Percentiles rank a stretch among this genome's conserved stretches.
Evolutionary conservation across 2,797 vertebrate species (phyloP).

Genomic region (Rachycentron canadum): DNA sequence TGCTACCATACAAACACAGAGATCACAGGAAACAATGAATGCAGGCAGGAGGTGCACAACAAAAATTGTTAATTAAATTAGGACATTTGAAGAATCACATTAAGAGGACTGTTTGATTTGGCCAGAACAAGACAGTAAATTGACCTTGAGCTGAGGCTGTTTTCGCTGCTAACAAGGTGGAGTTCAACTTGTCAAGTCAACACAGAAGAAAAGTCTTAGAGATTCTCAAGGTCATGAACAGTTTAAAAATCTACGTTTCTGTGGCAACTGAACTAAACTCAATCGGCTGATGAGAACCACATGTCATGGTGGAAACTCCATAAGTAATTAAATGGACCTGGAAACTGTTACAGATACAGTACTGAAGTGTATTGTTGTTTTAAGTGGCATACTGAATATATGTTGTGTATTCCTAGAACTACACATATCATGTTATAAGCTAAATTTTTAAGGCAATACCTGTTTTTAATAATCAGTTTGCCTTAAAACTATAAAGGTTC

Average conservation of each 20-base stretch:
- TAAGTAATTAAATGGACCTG: neutral
- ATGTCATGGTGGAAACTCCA: neutral
- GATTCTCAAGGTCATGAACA: neutral
- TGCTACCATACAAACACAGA: neutral
- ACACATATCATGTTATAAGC: neutral
- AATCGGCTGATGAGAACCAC: neutral
- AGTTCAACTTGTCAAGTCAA: neutral
- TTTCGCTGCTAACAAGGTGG: neutral
- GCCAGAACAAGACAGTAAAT: neutral
- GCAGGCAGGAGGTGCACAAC: neutral
- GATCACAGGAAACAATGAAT: neutral
- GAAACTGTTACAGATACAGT: neutral
- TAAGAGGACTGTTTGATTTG: neutral
- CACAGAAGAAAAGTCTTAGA: neutral
- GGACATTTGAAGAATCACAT: neutral
- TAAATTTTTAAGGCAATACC: neutral
- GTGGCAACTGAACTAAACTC: neutral
- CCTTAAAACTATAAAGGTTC: conserved; percentile 5
- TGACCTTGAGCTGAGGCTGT: too few species aligned
- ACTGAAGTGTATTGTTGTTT: neutral
- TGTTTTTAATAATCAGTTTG: neutral
- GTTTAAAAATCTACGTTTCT: neutral
- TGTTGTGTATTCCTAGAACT: neutral
- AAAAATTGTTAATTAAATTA: neutral
- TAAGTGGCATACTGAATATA: neutral